A percentile compares a stretch with the other conserved stretches of the same genome.
Conservation (phyloP, 2,797 vertebrate genomes). For the Leptatherina wallacei region DNA sequence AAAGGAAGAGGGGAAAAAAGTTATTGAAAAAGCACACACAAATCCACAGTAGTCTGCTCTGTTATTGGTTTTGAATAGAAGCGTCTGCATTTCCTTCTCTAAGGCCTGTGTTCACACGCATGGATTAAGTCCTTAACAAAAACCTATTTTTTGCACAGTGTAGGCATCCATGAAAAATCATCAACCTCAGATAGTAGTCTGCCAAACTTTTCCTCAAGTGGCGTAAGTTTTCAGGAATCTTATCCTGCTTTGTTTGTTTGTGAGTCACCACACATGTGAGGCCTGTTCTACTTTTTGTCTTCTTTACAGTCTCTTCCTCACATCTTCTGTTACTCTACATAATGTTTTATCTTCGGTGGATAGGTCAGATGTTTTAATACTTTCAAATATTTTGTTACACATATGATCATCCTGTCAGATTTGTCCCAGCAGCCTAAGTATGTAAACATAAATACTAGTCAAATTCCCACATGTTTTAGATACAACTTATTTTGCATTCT, state of each 20-base stretch:
- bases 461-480: too few relatives aligned
- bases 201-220: constrained; percentile 18
- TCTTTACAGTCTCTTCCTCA: not conserved
- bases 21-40: constrained; percentile 17
- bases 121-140: constrained; percentile 48
- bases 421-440: not conserved
- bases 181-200: constrained; percentile 14
- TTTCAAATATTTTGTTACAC: not conserved
- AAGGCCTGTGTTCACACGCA: constrained; percentile 37
- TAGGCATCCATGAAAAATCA: constrained; percentile 19
- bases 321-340: not conserved
- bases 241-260: not conserved
- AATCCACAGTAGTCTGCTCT: constrained; percentile 26
- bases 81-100: constrained; percentile 31
- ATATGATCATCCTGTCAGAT: not conserved
- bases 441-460: not conserved
- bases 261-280: not conserved
- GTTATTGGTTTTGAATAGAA: constrained; percentile 57
- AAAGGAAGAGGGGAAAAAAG: constrained; percentile 22
- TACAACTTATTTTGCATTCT: not conserved
- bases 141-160: constrained; percentile 35
- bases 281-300: not conserved
- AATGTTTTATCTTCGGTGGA: not conserved
- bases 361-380: not conserved
- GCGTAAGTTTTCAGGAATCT: not conserved